phyloP scores from a whole-genome alignment of 2,888 invertebrate genomes.

The Andrena bucephala region DNA sequence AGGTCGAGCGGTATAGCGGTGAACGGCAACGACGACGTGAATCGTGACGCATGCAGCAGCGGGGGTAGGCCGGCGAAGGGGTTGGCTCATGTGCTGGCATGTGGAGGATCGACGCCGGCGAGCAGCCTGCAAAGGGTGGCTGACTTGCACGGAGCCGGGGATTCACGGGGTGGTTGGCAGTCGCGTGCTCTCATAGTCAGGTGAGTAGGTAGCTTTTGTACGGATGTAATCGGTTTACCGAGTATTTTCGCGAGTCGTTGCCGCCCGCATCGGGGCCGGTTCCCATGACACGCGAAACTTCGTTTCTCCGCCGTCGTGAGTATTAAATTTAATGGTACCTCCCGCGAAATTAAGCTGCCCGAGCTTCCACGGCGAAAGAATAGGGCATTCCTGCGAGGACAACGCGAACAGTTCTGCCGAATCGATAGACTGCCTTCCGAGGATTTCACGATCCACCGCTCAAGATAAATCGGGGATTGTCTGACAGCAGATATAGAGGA shows the following conservation, averaged over 20 bases:
- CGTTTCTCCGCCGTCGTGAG: conserved; percentile 40
- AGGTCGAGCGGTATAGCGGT: conserved; percentile 59
- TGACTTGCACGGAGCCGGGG: conserved; percentile 59
- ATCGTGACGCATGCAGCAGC: conserved; percentile 50
- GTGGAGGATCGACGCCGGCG: conserved; percentile 71
- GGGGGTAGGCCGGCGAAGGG: conserved; percentile 43
- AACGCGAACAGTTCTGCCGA: neutral
- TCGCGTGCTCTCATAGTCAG: conserved; percentile 78
- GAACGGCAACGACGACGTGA: conserved; percentile 60
- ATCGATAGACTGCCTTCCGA: neutral
- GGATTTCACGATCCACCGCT: neutral
- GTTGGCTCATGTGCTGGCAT: conserved; percentile 53
- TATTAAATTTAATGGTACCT: conserved; percentile 41
- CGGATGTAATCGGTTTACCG: conserved; percentile 70
- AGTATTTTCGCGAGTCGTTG: conserved; percentile 52
- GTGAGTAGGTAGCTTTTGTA: conserved; percentile 74
- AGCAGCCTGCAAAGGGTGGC: conserved; percentile 63
- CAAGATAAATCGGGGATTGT: too few relatives aligned
- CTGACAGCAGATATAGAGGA: neutral
- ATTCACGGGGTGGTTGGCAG: conserved; percentile 73
- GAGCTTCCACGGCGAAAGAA: neutral
- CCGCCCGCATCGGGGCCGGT: neutral
- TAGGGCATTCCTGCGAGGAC: neutral
- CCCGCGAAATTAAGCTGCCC: conserved; percentile 3
- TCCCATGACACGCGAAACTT: conserved; percentile 36